These are phyloP conservation scores for Cyanocitta stelleri DNA, from an alignment of 2,113 vertebrate genomes.

Conservation along the genomic window DNA sequence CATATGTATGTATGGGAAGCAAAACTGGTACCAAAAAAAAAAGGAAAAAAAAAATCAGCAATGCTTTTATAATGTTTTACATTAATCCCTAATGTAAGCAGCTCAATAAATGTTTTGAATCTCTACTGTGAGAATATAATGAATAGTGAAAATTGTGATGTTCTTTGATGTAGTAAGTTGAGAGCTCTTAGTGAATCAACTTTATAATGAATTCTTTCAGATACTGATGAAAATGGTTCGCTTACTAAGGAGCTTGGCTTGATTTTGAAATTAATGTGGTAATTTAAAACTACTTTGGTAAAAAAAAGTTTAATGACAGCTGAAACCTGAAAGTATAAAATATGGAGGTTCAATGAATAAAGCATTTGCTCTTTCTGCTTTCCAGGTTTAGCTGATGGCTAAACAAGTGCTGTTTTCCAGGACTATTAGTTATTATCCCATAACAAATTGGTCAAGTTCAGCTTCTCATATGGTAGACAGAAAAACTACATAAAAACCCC, in stretches of 20 bases:
- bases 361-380: neutral
- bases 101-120: constrained; percentile 20
- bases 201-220: constrained; percentile 73
- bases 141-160: constrained; percentile 63
- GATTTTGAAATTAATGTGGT: constrained; percentile 74
- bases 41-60: neutral
- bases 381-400: neutral
- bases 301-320: constrained; percentile 50
- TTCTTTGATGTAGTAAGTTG: constrained; percentile 58
- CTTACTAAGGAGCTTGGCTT: constrained; percentile 64
- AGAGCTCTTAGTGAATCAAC: constrained; percentile 70
- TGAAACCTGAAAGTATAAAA: constrained; percentile 32
- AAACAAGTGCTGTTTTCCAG: neutral
- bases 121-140: constrained; percentile 8
- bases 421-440: neutral
- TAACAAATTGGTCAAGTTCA: neutral
- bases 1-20: neutral
- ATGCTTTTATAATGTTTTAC: neutral
- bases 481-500: neutral
- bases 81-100: neutral
- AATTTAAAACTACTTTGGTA: constrained; percentile 69
- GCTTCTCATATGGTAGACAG: neutral
- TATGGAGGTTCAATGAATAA: neutral
- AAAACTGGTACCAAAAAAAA: neutral
- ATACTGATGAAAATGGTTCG: constrained; percentile 65